These are phyloP conservation scores for Diabrotica balteata DNA, from an alignment of 2,888 invertebrate species.

Conservation along the genomic window DNA sequence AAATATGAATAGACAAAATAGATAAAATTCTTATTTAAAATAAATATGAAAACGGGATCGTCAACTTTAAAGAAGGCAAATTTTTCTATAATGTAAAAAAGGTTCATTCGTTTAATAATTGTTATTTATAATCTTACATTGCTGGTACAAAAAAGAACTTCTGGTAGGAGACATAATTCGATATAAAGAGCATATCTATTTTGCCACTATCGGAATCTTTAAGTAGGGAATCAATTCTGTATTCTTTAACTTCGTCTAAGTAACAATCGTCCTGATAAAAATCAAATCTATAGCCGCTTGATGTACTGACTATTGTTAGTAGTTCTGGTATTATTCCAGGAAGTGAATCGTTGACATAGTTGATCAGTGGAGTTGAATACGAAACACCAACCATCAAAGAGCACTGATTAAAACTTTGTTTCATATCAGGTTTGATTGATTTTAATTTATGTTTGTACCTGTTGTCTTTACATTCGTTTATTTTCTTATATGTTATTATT, in stretches of 20 bases:
- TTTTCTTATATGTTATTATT: slow-evolving; percentile 6
- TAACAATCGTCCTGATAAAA: not conserved
- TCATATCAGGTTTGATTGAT: slow-evolving; percentile 3
- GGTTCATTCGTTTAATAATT: too few species aligned
- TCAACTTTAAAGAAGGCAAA: too few species aligned
- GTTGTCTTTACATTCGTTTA: not conserved
- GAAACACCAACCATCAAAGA: not conserved
- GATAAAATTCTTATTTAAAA: too few species aligned
- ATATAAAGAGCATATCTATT: not conserved
- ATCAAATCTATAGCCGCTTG: not conserved
- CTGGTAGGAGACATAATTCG: not conserved
- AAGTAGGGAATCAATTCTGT: not conserved
- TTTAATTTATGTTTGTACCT: not conserved
- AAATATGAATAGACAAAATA: too few species aligned
- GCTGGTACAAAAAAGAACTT: not conserved
- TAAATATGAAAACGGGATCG: too few species aligned
- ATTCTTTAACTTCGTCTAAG: slow-evolving; percentile 1
- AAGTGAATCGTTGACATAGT: not conserved
- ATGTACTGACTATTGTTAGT: not conserved
- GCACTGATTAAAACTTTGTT: slow-evolving; percentile 3
- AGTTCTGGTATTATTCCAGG: not conserved
- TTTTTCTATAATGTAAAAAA: too few species aligned
- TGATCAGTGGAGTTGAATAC: too few species aligned
- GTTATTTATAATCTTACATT: too few species aligned
- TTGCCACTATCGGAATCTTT: not conserved